phyloP scores from a whole-genome alignment of 2,113 vertebrate species.

The Xiphophorus couchianus region DNA sequence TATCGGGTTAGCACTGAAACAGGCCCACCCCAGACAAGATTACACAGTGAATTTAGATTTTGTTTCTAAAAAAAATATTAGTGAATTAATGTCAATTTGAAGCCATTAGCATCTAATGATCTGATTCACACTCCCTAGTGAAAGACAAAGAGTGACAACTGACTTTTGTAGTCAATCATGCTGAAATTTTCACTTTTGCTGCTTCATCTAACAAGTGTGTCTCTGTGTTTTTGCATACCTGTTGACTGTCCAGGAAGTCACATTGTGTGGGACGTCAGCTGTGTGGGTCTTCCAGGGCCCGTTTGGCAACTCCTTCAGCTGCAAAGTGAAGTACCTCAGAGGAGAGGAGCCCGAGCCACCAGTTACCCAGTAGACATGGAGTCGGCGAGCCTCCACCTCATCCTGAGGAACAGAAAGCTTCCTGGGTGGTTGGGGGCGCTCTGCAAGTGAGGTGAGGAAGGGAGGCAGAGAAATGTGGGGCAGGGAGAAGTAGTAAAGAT shows the following conservation, averaged over 20 bases:
- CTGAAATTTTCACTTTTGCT: neutral
- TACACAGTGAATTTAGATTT: too few species aligned
- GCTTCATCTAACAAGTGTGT: neutral
- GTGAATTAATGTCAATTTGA: neutral
- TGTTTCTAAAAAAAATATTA: neutral
- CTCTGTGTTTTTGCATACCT: constrained; percentile 76
- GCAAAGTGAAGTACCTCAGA: constrained; percentile 89
- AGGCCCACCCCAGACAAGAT: too few species aligned
- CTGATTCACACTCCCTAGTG: neutral
- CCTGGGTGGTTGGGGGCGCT: constrained; percentile 89
- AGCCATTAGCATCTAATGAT: neutral
- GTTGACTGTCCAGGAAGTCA: constrained; percentile 82
- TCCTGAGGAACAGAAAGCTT: constrained; percentile 86
- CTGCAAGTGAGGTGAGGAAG: constrained; percentile 68
- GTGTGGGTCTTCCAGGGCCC: constrained; percentile 87
- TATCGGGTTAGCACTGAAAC: too few species aligned
- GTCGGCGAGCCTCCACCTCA: constrained; percentile 83
- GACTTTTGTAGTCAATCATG: neutral
- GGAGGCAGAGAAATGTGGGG: neutral
- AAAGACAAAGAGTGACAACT: neutral
- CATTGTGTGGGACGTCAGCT: constrained; percentile 87
- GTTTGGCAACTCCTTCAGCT: constrained; percentile 85
- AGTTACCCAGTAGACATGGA: constrained; percentile 86
- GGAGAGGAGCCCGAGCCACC: constrained; percentile 91
- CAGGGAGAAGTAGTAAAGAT: neutral